Evolutionary conservation across 1,140 invertebrate genomes (phyloP), one percentile per base, ranked within the genome.

Genomic region (Cardiocondyla obscurior): DNA sequence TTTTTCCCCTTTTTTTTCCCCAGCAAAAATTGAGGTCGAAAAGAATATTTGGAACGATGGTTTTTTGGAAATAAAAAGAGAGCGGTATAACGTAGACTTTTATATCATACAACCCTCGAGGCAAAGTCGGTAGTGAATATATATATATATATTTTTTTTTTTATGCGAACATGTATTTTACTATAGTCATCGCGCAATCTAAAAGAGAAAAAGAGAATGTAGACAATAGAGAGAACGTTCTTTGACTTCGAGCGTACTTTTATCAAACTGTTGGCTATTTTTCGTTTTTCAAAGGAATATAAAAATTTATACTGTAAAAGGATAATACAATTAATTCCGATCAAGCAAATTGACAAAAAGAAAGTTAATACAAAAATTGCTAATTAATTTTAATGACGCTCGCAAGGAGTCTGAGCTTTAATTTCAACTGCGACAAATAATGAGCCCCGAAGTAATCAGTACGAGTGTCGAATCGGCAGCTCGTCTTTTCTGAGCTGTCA

Each of bases 41-140:
- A 76, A 76, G 58, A 76, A 76, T 76, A 30, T 76, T 76, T 76
- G 49, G 58, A 36, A 36, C 19, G 30, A 65, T 42, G 30, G 30
- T 55, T 76, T 76, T 76, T 64, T 16, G 28, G 19, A 64, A 76
- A 76, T 76, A 76, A 76, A 74, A 74, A n/a, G 25, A 53, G 28
- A 64, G 42, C 55, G 36, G 57, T 58, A 39, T 33, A 28, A 76
- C 28, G 49, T 33, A 65, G 28, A 65, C 39, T 64, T 76, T 65
- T 60, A 76, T 51, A 36, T 46, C 42, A 6, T 14, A 36, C 39
- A 53, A 16, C 73, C 30, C 58, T 65, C 58, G 58, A 65, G 72
- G 42, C 57, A 64, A n/a, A n/a, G 39, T 76, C 58, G 49, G 8
- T 16, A 5, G 42, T 51, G 4, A 36, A 33, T 6, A 19, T 16